These are phyloP conservation scores for Periophthalmus modestus DNA, from an alignment of 2,113 vertebrate genomes.

Conservation along the genomic window DNA sequence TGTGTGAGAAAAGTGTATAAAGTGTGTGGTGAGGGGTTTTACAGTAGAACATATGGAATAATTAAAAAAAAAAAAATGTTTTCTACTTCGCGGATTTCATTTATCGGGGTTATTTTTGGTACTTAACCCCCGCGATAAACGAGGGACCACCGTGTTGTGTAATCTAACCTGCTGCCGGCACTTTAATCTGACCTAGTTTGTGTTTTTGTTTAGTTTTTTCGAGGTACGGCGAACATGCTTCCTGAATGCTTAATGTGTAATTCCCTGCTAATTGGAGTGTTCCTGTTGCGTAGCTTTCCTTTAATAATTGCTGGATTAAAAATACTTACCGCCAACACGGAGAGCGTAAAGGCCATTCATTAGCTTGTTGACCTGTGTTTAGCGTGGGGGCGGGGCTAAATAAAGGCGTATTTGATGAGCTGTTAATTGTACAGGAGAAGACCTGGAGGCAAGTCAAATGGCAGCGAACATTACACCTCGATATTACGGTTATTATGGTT, in stretches of 20 bases:
- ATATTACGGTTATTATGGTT: conserved; percentile 23
- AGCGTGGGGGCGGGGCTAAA: conserved; percentile 16
- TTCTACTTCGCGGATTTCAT: no score
- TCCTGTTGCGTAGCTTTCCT: conserved; percentile 28
- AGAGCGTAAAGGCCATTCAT: conserved; percentile 36
- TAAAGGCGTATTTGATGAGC: conserved; percentile 42
- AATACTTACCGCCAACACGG: conserved; percentile 33
- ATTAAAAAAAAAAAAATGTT: no score
- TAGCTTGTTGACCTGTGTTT: conserved; percentile 55
- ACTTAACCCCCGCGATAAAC: no score
- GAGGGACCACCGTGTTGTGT: no score
- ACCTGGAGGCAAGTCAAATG: conserved; percentile 45
- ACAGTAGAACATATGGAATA: no score
- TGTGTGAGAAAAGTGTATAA: no score
- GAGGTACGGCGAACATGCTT: conserved; percentile 49
- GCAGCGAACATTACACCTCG: conserved; percentile 24
- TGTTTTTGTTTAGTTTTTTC: neutral
- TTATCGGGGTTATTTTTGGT: no score
- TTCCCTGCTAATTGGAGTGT: conserved; percentile 59
- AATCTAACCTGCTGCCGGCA: no score
- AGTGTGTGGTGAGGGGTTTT: no score
- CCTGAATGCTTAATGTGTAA: conserved; percentile 50
- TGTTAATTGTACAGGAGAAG: conserved; percentile 52
- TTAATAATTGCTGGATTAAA: conserved; percentile 45
- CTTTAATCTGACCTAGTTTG: conserved; percentile 51